Evolutionary conservation across 2,113 vertebrate species (phyloP), one percentile per base, ranked within the genome.

Genomic region (Atractosteus spatula): DNA sequence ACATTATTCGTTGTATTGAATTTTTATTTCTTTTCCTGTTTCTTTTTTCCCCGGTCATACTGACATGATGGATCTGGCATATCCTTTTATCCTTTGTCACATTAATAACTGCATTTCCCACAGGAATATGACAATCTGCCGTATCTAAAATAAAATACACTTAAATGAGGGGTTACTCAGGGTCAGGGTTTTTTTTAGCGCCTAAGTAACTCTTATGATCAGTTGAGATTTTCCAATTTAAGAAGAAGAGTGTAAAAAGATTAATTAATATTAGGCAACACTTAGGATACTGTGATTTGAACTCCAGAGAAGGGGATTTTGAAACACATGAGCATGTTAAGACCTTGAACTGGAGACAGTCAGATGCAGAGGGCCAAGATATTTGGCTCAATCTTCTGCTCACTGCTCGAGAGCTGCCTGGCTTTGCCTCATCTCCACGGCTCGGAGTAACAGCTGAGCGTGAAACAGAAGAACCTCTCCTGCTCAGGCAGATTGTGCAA

Each of bases 31-130:
- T 29, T 29, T 29, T 29, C 29, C 29, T 29, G 29, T 29, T 29
- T 47, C 42, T 61, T n/a, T 62, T 44, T 41, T n/a, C 14, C 42
- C 55, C 17, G 6, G 42, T 3, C 17, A 45, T 10, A 54, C 14
- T 17, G 62, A 71, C 43, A 7, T 63, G 70, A 51, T 54, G 13
- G 59, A 45, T 62, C 70, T 71, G 59, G 62, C 57, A 62, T 59
- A 8, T 71, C 44, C 57, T 62, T 71, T 71, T 63, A 63, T 63
- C n/a, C 70, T 64, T 43, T 70, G 59, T 63, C 70, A 71, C 44
- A 63, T 62, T 71, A 51, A 62, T 47, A 71, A 63, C 12, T 4
- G 59, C 12, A 13, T 63, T 71, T 55, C 67, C 41, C 67, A 43
- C 12, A 59, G 14, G 70, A 71, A 62, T 62, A 54, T 63, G 61